Evolutionary conservation across 2,888 invertebrate species (phyloP).

Genomic region (Leptothorax acervorum): DNA sequence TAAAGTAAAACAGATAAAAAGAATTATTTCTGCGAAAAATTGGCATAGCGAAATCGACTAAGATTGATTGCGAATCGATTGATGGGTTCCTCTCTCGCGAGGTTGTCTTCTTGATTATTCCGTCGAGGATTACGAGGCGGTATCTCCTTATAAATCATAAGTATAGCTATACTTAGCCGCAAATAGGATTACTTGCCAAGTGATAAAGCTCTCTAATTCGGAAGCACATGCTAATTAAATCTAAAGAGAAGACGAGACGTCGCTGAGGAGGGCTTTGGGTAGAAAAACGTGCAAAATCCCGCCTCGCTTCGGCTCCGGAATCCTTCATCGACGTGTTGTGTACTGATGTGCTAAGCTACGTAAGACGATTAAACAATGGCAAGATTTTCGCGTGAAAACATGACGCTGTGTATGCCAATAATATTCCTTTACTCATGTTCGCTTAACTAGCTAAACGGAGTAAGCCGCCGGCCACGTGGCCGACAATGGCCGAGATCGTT

Average conservation of each 20-base stretch:
- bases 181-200: slow-evolving; percentile 19
- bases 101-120: slow-evolving; percentile 27
- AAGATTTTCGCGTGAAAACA: slow-evolving; percentile 30
- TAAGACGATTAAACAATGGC: slow-evolving; percentile 43
- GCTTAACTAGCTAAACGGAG: slow-evolving; percentile 8
- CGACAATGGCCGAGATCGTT: slow-evolving; percentile 32
- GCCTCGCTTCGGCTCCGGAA: background rate
- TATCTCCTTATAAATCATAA: slow-evolving; percentile 7
- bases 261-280: background rate
- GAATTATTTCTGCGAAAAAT: background rate
- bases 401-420: background rate
- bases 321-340: background rate
- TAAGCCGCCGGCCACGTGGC: background rate
- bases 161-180: slow-evolving; percentile 7
- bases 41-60: slow-evolving; percentile 1
- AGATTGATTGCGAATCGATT: slow-evolving; percentile 28
- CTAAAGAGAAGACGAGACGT: background rate
- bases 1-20: slow-evolving; percentile 8
- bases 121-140: slow-evolving; percentile 2
- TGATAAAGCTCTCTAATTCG: slow-evolving; percentile 24
- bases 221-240: slow-evolving; percentile 51
- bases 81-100: background rate
- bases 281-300: background rate
- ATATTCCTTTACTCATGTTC: slow-evolving; percentile 9
- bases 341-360: background rate